Evolutionary conservation across 1,140 invertebrate genomes (phyloP).

Genomic region (Anastrepha ludens): DNA sequence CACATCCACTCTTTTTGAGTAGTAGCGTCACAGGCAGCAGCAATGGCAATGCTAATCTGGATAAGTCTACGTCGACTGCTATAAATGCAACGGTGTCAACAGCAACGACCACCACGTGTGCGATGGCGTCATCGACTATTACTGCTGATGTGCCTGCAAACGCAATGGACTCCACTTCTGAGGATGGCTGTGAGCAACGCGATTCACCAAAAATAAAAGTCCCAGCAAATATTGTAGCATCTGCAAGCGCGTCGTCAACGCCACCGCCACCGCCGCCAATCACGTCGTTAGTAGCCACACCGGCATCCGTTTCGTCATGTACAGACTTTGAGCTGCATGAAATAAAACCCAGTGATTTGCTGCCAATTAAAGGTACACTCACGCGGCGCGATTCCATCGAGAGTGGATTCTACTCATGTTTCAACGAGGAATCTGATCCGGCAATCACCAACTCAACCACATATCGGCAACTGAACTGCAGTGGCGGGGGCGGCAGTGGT

Average conservation of each 20-base stretch:
- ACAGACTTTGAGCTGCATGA: conserved; percentile 64
- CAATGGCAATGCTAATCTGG: conserved; percentile 25
- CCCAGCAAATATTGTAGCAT: conserved; percentile 2
- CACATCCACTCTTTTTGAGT: conserved; percentile 63
- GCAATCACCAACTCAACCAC: conserved; percentile 63
- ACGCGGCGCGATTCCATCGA: conserved; percentile 88
- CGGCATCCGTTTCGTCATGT: conserved; percentile 60
- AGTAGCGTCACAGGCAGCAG: conserved; percentile 58
- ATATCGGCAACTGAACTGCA: conserved; percentile 64
- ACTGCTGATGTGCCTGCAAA: neutral
- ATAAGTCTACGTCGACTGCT: conserved; percentile 59
- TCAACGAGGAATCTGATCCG: conserved; percentile 81
- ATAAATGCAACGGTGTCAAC: conserved; percentile 61
- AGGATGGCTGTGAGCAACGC: conserved; percentile 62
- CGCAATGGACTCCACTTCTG: conserved; percentile 59
- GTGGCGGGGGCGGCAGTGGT: conserved; percentile 59
- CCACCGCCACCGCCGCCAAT: conserved; percentile 55
- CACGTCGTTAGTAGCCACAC: conserved; percentile 58
- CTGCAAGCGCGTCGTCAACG: conserved; percentile 55
- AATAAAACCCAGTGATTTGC: conserved; percentile 64
- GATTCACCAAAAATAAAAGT: conserved; percentile 24
- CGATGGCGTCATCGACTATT: neutral
- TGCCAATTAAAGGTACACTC: conserved; percentile 73
- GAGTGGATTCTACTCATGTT: conserved; percentile 90
- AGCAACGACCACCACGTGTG: conserved; percentile 48